Percentiles rank a stretch among this genome's conserved stretches.
Evolutionary conservation across 2,888 invertebrate genomes (phyloP).

Genomic region (Globia sparganii): DNA sequence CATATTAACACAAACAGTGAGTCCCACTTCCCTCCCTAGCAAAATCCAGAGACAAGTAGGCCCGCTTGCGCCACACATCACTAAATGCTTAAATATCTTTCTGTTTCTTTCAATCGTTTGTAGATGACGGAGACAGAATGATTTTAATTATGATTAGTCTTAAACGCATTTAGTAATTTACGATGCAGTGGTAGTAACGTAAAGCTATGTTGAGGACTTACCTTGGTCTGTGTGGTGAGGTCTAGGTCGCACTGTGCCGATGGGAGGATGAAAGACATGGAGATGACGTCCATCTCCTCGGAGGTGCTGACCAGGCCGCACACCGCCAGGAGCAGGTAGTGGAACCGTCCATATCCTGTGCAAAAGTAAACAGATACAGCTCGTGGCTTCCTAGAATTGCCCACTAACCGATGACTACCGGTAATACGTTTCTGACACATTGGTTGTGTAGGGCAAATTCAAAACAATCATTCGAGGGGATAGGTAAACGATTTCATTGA

Average conservation of each 20-base stretch:
- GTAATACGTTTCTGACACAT: neutral
- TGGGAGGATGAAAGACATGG: conserved; percentile 98
- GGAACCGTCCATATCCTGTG: conserved; percentile 96
- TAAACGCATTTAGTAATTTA: no score
- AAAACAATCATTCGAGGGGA: conserved; percentile 23
- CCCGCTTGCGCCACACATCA: no score
- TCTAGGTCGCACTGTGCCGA: conserved; percentile 98
- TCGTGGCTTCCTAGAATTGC: neutral
- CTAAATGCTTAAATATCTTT: neutral
- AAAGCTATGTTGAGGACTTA: conserved; percentile 74
- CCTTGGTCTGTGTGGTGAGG: conserved; percentile 96
- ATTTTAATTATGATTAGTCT: neutral
- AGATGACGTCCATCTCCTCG: conserved; percentile 99
- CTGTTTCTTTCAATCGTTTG: neutral
- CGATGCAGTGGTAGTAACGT: neutral
- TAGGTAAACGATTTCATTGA: neutral
- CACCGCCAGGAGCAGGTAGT: conserved; percentile 96
- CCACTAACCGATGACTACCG: neutral
- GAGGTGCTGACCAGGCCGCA: conserved; percentile 98
- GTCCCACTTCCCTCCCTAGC: neutral
- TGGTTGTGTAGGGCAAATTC: conserved; percentile 24
- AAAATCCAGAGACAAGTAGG: conserved; percentile 1
- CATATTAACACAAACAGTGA: no score
- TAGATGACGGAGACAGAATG: neutral
- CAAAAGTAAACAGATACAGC: conserved; percentile 36